A percentile compares a stretch with the other conserved stretches of the same genome.
These are phyloP conservation scores for Scaptomyza caliginosa DNA, from an alignment of 2,888 invertebrate genomes.

Conservation along the genomic window DNA sequence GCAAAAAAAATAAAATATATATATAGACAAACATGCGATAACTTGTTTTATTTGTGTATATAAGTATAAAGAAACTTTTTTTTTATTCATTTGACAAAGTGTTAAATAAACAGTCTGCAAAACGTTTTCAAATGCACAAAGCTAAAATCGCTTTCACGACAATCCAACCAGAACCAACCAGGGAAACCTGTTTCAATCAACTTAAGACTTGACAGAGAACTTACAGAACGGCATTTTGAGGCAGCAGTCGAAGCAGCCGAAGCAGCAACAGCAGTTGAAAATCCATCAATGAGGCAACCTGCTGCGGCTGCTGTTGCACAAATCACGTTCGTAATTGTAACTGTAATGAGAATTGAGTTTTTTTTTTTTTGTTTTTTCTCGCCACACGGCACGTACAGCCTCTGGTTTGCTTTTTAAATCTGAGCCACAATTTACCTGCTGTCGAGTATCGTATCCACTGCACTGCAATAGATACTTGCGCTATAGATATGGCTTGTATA, in stretches of 20 bases:
- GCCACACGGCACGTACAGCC: conserved; percentile 38
- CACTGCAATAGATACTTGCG: conserved; percentile 12
- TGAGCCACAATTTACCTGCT: conserved; percentile 37
- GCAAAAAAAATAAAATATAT: conserved; percentile 59
- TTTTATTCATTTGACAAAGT: conserved; percentile 2
- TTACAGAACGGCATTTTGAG: conserved; percentile 29
- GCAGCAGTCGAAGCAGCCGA: conserved; percentile 27
- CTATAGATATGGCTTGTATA: conserved; percentile 17
- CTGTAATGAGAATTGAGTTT: conserved; percentile 61
- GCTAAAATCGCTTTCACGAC: conserved; percentile 53
- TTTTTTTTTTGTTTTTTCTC: no score
- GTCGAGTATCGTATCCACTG: conserved; percentile 4
- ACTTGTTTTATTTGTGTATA: not conserved
- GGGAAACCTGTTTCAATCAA: conserved; percentile 45
- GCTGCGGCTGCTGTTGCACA: conserved; percentile 32
- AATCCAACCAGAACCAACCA: conserved; percentile 47
- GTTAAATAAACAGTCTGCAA: conserved; percentile 27
- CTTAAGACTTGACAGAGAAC: not conserved
- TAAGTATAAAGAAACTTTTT: not conserved
- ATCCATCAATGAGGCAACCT: conserved; percentile 67
- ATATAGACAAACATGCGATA: not conserved
- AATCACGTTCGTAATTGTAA: conserved; percentile 76
- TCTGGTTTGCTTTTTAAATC: conserved; percentile 3
- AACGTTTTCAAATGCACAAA: conserved; percentile 46
- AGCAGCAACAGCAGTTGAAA: conserved; percentile 24